phyloP scores from a whole-genome alignment of 1,140 invertebrate genomes.

The Aphidius gifuensis region DNA sequence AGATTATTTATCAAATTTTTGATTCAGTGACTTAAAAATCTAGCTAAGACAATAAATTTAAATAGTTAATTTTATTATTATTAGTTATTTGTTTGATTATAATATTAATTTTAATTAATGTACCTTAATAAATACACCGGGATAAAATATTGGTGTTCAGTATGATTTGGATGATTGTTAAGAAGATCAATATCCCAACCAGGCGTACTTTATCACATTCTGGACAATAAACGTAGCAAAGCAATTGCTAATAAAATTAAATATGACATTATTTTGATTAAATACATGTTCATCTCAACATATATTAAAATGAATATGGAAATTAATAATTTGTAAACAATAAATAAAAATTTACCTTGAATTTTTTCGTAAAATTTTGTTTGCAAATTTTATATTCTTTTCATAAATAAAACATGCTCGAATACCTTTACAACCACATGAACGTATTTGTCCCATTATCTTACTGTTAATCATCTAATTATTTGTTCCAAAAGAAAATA shows the following conservation, averaged over 20 bases:
- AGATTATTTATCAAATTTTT: conserved; percentile 65
- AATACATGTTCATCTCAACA: not conserved
- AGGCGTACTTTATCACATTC: conserved; percentile 69
- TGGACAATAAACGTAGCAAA: conserved; percentile 72
- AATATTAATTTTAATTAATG: conserved; percentile 19
- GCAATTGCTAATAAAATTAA: conserved; percentile 51
- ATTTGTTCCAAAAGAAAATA: too few species aligned
- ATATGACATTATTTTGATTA: not conserved
- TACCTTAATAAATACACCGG: conserved; percentile 69
- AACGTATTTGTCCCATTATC: conserved; percentile 66
- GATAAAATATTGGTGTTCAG: conserved; percentile 59
- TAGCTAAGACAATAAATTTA: conserved; percentile 42
- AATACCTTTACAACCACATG: conserved; percentile 90
- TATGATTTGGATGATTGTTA: conserved; percentile 66
- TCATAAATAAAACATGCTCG: conserved; percentile 81
- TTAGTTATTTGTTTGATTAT: conserved; percentile 1
- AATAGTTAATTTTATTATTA: conserved; percentile 25
- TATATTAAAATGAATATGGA: conserved; percentile 8
- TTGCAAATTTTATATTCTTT: conserved; percentile 63
- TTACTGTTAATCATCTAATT: too few species aligned
- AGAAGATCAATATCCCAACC: conserved; percentile 66
- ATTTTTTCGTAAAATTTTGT: conserved; percentile 41
- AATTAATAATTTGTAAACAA: conserved; percentile 18
- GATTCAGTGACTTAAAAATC: conserved; percentile 81
- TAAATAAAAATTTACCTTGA: conserved; percentile 35